Evolutionary conservation across 2,888 invertebrate species (phyloP), one percentile per base, ranked within the genome.

Genomic region (Cephus sareptanus): DNA sequence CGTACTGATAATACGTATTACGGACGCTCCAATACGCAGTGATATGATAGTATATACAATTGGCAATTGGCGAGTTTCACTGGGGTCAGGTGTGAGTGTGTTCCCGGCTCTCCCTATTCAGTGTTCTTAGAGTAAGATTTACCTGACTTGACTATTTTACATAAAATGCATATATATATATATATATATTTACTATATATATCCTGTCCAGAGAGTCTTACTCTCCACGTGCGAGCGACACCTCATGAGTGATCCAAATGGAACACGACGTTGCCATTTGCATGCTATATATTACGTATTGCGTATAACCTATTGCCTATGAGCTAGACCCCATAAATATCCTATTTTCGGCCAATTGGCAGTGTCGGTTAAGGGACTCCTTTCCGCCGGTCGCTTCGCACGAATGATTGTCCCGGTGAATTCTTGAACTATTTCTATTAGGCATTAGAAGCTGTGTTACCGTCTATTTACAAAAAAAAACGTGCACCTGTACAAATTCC

Each of bases 11-110:
- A 56, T 9, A 56, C 23, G 23, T 56, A 56, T 23, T 56, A 23
- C 23, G 23, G 9, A 56, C 23, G 56, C 23, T 56, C 56, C 23
- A 56, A 56, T 56, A 12, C 71, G 71, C 71, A 71, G 23, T 71
- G 56, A 56, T 56, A 56, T 23, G 40, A 15, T 40, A 56, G 56
- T 56, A 33, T 30, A 34, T 76, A 80, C 75, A 89, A 90, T 90
- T 90, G 88, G 88, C 89, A 89, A 89, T 90, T 86, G 89, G 85
- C 87, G 86, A 89, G 88, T 90, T 91, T 91, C 90, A 91, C 86
- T 91, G 91, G 91, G 90, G 90, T 91, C 91, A 89, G 90, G 91
- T 91, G 88, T 89, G 89, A 90, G 88, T 90, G 89, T 90, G 87
- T 85, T 88, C 87, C 90, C 88, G 82, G 88, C 88, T 89, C 88